Conservation (phyloP, 2,113 vertebrate genomes). For the Mobula birostris region DNA sequence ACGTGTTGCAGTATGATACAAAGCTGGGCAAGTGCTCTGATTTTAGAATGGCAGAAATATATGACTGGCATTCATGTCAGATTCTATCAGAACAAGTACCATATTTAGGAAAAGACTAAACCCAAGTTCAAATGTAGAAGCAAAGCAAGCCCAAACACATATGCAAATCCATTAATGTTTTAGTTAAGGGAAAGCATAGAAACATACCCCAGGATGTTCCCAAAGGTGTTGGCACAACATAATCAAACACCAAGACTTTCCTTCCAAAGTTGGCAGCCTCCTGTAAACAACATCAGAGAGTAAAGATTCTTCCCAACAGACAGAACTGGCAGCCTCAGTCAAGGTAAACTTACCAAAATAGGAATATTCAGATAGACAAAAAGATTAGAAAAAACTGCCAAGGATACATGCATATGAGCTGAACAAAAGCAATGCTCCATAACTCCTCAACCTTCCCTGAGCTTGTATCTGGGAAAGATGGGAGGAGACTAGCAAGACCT, state of each 20-base stretch:
- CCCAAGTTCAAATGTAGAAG: not conserved
- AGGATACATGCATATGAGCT: no score
- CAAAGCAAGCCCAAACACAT: not conserved
- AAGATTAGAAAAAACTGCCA: no score
- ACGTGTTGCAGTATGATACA: not conserved
- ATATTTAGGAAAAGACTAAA: not conserved
- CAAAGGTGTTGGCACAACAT: slow-evolving; percentile 80
- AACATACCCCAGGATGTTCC: slow-evolving; percentile 82
- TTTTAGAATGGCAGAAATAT: not conserved
- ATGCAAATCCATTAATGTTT: not conserved
- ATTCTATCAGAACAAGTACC: not conserved
- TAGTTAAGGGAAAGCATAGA: not conserved
- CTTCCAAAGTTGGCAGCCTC: slow-evolving; percentile 82
- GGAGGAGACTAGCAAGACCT: no score
- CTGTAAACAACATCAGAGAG: slow-evolving; percentile 49
- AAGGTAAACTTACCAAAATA: not conserved
- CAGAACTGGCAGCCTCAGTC: not conserved
- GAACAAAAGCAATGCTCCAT: no score
- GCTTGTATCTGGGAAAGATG: no score
- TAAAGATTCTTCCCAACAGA: not conserved
- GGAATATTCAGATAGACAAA: not conserved
- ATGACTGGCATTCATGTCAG: not conserved
- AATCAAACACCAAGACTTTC: slow-evolving; percentile 91
- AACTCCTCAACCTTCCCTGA: no score
- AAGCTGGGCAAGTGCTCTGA: not conserved